Evolutionary conservation across 2,113 vertebrate genomes (phyloP), one percentile per base, ranked within the genome.

Genomic region (Mus pahari): DNA sequence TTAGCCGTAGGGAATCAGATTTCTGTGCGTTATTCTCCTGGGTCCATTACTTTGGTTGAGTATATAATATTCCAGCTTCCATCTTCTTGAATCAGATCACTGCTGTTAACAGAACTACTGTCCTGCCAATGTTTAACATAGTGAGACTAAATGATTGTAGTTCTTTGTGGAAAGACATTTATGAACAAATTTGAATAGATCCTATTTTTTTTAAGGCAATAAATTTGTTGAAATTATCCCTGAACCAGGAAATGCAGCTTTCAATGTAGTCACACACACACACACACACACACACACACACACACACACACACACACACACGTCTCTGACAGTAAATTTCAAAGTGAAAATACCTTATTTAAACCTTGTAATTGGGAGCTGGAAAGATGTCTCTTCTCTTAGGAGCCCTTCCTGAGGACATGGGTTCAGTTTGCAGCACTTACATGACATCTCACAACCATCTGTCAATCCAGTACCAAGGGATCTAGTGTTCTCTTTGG

Each of bases 211-310:
- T 62, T 62, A 84, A 64, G 28, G 58, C 94, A 98, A 97, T 98
- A 98, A 98, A 98, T 98, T 98, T 98, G 98, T 98, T 97, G 17
- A 98, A 98, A 95, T 97, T 97, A 73, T 79, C 95, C 89, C 96
- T 98, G 97, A 98, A 98, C 97, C 97, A 97, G 98, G 97, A 98
- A 98, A 97, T 98, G 95, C 97, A 98, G 97, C 97, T 90, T 84
- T 92, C 94, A 96, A 92, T 97, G 17, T 98, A 98, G 10, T 50
- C 5, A 50, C 50, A 53, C 2, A 53, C 12, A 55, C 13, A 55
- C 16, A 55, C 16, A 55, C 16, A 19, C 39, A 71, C 17, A 71
- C 10, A 68, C 28, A 68, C 11, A 68, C 4, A 70, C 20, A 55
- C 16, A 55, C 13, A 19, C 31, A 71, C 36, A 71, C 10, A 68